A percentile compares a stretch with the other conserved stretches of the same genome.
These are phyloP conservation scores for Tachysurus vachellii DNA, from an alignment of 2,113 vertebrate species.

Conservation along the genomic window DNA sequence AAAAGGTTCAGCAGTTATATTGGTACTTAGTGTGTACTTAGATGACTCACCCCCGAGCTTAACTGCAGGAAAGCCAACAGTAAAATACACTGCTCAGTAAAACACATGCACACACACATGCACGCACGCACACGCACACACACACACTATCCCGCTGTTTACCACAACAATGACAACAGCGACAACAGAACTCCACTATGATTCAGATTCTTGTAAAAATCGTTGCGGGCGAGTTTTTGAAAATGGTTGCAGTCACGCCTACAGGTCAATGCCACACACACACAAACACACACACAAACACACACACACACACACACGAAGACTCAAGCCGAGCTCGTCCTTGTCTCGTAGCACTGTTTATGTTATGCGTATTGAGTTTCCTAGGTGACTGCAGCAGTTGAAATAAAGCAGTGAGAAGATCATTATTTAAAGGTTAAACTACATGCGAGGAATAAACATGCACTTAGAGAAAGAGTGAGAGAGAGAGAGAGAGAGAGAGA, in stretches of 20 bases:
- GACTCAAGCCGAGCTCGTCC: not conserved
- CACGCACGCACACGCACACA: not conserved
- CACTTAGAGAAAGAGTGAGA: conserved; percentile 44
- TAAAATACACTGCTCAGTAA: conserved; percentile 6
- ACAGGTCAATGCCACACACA: not conserved
- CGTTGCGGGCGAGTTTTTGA: not conserved
- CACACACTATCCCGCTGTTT: not conserved
- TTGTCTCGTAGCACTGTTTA: conserved; percentile 48
- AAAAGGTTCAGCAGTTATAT: conserved; percentile 10
- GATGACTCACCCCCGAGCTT: conserved; percentile 15
- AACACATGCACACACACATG: not conserved
- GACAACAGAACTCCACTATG: not conserved
- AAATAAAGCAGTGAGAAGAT: conserved; percentile 66
- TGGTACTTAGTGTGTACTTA: not conserved
- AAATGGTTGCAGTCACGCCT: not conserved
- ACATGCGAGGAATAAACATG: conserved; percentile 58
- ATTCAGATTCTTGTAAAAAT: not conserved
- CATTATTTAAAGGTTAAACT: conserved; percentile 68
- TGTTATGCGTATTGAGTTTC: conserved; percentile 60
- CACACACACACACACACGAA: conserved; percentile 15
- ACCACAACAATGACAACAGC: not conserved
- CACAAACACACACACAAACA: not conserved
- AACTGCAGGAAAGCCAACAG: not conserved
- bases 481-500: conserved; percentile 37
- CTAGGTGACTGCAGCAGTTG: conserved; percentile 48